phyloP scores from a whole-genome alignment of 2,797 vertebrate genomes.

The Lutjanus campechanus region DNA sequence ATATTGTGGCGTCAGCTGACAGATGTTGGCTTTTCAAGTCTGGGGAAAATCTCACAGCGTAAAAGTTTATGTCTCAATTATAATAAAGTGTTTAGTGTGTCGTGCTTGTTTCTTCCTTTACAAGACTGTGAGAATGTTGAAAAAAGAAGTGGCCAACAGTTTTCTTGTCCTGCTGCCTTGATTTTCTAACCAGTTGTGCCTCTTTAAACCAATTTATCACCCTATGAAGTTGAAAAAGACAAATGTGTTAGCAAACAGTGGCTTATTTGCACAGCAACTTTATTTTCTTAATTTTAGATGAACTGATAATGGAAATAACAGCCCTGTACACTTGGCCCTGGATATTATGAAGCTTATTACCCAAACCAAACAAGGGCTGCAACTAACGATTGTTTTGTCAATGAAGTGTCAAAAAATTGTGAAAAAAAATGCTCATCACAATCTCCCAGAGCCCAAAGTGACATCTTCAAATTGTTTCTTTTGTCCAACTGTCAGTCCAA shows the following conservation, averaged over 20 bases:
- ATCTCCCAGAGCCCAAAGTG: too few species aligned
- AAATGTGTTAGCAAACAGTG: neutral
- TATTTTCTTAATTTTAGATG: too few species aligned
- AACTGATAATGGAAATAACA: too few species aligned
- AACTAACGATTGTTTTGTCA: too few species aligned
- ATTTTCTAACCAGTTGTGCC: neutral
- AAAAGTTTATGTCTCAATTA: slow-evolving; percentile 35
- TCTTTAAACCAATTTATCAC: neutral
- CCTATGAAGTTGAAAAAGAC: neutral
- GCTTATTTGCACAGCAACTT: neutral
- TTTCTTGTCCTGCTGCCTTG: neutral
- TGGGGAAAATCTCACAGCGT: slow-evolving; percentile 9
- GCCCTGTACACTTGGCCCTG: too few species aligned
- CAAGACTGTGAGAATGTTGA: neutral
- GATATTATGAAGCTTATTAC: too few species aligned
- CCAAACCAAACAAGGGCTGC: too few species aligned
- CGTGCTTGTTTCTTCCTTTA: neutral
- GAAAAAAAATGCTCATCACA: too few species aligned
- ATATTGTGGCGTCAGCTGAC: slow-evolving; percentile 48
- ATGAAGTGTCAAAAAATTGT: too few species aligned
- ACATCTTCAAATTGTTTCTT: too few species aligned
- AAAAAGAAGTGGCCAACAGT: neutral
- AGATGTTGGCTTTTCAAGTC: slow-evolving; percentile 35
- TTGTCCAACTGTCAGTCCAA: too few species aligned
- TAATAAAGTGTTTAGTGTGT: slow-evolving; percentile 1